Evolutionary conservation across 2,113 vertebrate genomes (phyloP).

Genomic region (Lipophrys pholis): DNA sequence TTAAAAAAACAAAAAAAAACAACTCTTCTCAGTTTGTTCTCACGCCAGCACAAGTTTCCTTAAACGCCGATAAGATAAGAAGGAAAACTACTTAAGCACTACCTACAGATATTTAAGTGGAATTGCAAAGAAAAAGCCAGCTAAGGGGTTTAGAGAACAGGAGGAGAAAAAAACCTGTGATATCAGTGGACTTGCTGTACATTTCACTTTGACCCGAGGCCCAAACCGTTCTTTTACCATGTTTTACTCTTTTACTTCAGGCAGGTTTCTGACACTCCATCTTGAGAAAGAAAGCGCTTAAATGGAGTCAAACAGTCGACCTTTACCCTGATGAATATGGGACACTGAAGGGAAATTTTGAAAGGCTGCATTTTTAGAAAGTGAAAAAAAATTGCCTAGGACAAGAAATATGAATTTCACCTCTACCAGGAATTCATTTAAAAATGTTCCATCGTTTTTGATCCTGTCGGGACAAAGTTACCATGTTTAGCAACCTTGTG

Average conservation of each 20-base stretch:
- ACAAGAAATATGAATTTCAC: too few species aligned
- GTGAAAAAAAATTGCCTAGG: too few species aligned
- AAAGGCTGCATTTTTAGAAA: too few species aligned
- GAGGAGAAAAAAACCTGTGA: not conserved
- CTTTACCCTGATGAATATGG: too few species aligned
- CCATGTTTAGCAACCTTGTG: not conserved
- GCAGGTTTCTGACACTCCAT: too few species aligned
- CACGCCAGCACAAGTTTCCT: slow-evolving; percentile 5
- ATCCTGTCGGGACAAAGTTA: not conserved
- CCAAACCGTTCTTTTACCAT: not conserved
- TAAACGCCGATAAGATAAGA: slow-evolving; percentile 1
- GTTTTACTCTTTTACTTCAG: too few species aligned
- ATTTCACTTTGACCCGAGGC: not conserved
- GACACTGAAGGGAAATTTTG: too few species aligned
- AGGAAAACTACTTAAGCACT: not conserved
- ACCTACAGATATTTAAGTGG: not conserved
- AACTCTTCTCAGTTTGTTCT: slow-evolving; percentile 22
- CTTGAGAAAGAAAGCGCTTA: too few species aligned
- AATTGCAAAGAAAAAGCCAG: not conserved
- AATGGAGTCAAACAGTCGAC: too few species aligned
- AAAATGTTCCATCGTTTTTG: too few species aligned
- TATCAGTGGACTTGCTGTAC: not conserved
- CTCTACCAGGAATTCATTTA: too few species aligned
- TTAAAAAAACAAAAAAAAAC: not conserved
- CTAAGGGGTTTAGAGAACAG: not conserved